Conservation (phyloP, 2,113 vertebrate species). For the Vicugna pacos region DNA sequence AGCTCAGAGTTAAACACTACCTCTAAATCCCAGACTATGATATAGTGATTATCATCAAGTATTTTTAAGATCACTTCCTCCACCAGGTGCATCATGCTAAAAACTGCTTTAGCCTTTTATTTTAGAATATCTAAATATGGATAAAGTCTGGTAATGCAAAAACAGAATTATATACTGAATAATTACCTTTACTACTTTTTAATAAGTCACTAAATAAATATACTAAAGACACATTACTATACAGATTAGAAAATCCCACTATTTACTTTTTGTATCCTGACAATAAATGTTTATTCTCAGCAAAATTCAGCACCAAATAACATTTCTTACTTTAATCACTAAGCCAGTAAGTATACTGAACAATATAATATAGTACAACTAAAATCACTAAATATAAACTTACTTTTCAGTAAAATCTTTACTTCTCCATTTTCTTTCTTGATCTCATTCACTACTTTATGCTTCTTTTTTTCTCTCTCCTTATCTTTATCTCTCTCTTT, state of each 20-base stretch:
- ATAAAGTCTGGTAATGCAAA: slow-evolving; percentile 10
- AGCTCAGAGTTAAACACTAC: background rate
- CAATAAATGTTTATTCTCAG: slow-evolving; percentile 4
- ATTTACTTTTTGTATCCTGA: background rate
- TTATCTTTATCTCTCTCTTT: slow-evolving; percentile 92
- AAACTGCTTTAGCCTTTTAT: background rate
- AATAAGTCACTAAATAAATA: slow-evolving; percentile 3
- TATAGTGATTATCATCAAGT: background rate
- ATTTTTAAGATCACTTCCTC: background rate
- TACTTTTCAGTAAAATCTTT: slow-evolving; percentile 95
- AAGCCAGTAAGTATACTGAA: background rate
- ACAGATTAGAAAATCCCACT: background rate
- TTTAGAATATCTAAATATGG: slow-evolving; percentile 20
- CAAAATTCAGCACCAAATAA: slow-evolving; percentile 28
- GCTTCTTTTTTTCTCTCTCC: slow-evolving; percentile 94
- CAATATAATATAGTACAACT: background rate
- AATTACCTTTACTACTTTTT: background rate
- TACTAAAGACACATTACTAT: background rate
- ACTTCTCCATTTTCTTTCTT: slow-evolving; percentile 98
- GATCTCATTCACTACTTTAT: slow-evolving; percentile 94
- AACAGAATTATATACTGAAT: background rate
- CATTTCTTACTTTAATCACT: slow-evolving; percentile 32
- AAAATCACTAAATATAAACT: slow-evolving; percentile 64
- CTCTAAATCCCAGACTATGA: background rate
- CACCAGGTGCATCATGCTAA: background rate